Evolutionary conservation across 1,140 invertebrate genomes (phyloP), one percentile per base, ranked within the genome.

Genomic region (Papilio polyxenes): DNA sequence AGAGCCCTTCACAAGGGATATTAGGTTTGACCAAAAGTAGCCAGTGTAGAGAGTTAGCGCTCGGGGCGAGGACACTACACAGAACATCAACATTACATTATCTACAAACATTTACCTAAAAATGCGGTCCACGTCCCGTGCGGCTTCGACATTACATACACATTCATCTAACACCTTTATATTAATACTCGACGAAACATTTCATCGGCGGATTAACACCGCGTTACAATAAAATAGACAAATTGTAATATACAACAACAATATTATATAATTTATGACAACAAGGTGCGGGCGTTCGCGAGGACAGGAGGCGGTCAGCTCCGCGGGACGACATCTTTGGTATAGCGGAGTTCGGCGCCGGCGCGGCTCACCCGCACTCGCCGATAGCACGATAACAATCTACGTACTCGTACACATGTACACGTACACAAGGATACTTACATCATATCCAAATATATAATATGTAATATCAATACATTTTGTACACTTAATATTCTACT

Each of bases 401-500:
- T 84, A 84, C 80, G 83, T 78, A 69, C 82, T 82, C 81, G 59
- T 84, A 80, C 62, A 31, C 23, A 31, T 2, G 23, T 31, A 31
- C 23, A 31, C 23, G 23, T 31, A 31, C 23, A 31, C 23, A 2
- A 1, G 77, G 80, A 84, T 83, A 85, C 82, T 84, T 83, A 85
- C 83, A 86, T 85, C 84, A 82, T 87, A 85, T 89, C 85, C 87
- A 87, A 87, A 89, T 87, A 88, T 89, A 87, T 87, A 85, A 85
- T 86, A n/a, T n/a, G n/a, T n/a, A 86, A 82, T 85, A 87, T 82
- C 86, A 79, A 78, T 78, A 85, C 80, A 84, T 86, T 91, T 88
- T 89, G 89, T 92, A 91, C 90, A 92, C 84, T 85, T 86, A 86
- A 86, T 82, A 87, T 86, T 88, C 85, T 84, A 87, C 86, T 87